phyloP scores from a whole-genome alignment of 1,140 invertebrate species.

The Pseudomyrmex sp. region DNA sequence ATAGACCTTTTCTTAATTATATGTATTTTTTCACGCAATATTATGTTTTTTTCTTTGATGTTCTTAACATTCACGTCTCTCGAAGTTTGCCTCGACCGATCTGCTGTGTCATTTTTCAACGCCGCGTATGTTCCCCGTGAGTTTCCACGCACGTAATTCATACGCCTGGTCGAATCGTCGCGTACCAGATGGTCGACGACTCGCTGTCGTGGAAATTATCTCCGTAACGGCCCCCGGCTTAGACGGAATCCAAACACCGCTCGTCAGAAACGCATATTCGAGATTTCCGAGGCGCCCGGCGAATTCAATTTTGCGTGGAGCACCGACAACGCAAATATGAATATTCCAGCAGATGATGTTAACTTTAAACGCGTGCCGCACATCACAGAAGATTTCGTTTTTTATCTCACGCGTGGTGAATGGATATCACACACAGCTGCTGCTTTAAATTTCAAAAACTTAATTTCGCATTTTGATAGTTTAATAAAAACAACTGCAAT shows the following conservation, averaged over 20 bases:
- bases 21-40: not conserved
- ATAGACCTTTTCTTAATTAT: not conserved
- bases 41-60: not conserved
- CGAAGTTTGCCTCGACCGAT: not conserved
- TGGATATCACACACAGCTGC: no score
- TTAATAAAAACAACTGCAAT: no score
- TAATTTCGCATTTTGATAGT: no score
- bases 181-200: constrained; percentile 55
- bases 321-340: not conserved
- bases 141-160: constrained; percentile 42
- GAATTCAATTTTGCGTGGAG: constrained; percentile 4
- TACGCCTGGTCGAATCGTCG: constrained; percentile 54
- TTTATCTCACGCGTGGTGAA: not conserved
- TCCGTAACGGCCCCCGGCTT: constrained; percentile 33
- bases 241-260: constrained; percentile 49
- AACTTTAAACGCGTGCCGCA: not conserved
- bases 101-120: constrained; percentile 1
- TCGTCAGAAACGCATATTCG: constrained; percentile 9
- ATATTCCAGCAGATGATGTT: not conserved
- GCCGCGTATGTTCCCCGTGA: constrained; percentile 14
- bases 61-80: not conserved
- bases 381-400: not conserved
- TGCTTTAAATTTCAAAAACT: no score
- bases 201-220: constrained; percentile 57
- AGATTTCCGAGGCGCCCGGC: constrained; percentile 10